Conservation (phyloP, 2,888 invertebrate genomes). For the Sussaba pulchella region DNA sequence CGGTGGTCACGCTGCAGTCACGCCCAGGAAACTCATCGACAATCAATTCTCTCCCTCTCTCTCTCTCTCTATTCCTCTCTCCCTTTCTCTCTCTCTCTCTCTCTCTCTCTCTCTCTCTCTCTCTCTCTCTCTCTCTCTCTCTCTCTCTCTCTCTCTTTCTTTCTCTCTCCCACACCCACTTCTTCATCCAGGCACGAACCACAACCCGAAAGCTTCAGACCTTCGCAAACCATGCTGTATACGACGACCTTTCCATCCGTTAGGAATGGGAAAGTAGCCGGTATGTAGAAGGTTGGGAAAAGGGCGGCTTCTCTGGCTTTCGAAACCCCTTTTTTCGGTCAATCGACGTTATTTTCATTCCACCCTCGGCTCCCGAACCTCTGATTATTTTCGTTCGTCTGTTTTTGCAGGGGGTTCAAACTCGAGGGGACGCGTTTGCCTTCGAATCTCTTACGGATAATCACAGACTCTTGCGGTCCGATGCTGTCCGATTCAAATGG, state of each 20-base stretch:
- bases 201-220: conserved; percentile 59
- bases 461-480: no score
- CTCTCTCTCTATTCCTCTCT: neutral
- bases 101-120: no score
- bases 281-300: conserved; percentile 20
- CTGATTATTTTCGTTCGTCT: conserved; percentile 64
- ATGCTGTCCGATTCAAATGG: no score
- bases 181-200: no score
- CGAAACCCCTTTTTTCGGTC: neutral
- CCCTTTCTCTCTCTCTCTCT: no score
- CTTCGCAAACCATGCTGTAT: conserved; percentile 38
- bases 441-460: conserved; percentile 36
- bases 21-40: conserved; percentile 58
- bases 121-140: no score
- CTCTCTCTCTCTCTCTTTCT: no score
- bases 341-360: conserved; percentile 61
- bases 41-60: conserved; percentile 37
- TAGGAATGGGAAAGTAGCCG: conserved; percentile 32
- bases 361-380: conserved; percentile 58
- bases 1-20: conserved; percentile 50
- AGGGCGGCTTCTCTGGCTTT: conserved; percentile 25
- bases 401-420: no score
- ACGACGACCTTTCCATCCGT: conserved; percentile 37
- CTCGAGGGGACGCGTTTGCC: neutral
- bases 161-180: no score